Conservation (phyloP, 2,888 invertebrate genomes). For the Nomada ferruginata region DNA sequence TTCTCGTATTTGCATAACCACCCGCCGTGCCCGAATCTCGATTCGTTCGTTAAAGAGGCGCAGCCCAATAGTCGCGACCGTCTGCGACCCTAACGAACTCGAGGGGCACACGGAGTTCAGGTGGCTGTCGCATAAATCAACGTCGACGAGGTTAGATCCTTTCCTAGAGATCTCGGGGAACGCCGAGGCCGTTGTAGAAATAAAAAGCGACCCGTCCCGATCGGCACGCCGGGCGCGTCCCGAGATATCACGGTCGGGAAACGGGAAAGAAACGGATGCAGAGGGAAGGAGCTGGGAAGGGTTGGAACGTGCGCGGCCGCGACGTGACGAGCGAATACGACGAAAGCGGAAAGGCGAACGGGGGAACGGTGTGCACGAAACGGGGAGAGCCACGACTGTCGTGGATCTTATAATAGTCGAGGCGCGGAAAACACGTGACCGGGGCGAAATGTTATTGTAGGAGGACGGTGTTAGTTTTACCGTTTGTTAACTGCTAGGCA, state of each 20-base stretch:
- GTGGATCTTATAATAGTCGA: slow-evolving; percentile 79
- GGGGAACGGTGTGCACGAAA: not conserved
- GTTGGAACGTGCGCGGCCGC: not conserved
- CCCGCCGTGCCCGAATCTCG: slow-evolving; percentile 45
- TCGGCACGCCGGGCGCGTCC: slow-evolving; percentile 11
- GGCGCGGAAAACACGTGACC: slow-evolving; percentile 83
- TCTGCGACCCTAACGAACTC: slow-evolving; percentile 70
- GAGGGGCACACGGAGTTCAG: slow-evolving; percentile 61
- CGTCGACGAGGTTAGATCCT: slow-evolving; percentile 58
- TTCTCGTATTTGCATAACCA: slow-evolving; percentile 60
- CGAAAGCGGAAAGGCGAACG: slow-evolving; percentile 8
- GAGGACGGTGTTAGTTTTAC: slow-evolving; percentile 81
- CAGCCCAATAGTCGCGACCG: slow-evolving; percentile 46
- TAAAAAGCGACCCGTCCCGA: not conserved
- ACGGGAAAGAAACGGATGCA: not conserved
- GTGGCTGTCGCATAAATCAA: slow-evolving; percentile 69
- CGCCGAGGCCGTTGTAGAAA: not conserved
- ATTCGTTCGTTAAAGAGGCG: slow-evolving; percentile 54
- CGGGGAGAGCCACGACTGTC: slow-evolving; percentile 54
- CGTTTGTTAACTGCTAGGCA: slow-evolving; percentile 81
- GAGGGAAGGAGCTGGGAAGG: not conserved
- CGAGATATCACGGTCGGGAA: not conserved
- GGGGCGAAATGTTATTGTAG: slow-evolving; percentile 83
- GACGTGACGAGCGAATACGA: slow-evolving; percentile 36
- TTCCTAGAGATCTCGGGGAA: slow-evolving; percentile 37